Percentiles rank a stretch among this genome's conserved stretches.
Conservation (phyloP, 1,140 invertebrate species). For the Telenomus remus region DNA sequence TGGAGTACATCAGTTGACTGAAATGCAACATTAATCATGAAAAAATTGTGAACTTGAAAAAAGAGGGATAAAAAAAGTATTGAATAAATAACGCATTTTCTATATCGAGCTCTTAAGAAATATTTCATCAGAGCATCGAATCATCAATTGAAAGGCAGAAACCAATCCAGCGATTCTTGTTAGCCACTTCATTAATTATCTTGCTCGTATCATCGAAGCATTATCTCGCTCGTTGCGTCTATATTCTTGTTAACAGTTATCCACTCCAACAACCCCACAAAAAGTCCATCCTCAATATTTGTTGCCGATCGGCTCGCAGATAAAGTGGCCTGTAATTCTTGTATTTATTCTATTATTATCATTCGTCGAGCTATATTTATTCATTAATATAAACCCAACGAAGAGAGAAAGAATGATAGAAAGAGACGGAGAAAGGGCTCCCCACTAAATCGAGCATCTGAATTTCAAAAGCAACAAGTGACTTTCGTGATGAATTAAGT, state of each 20-base stretch:
- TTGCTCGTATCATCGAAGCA: constrained; percentile 13
- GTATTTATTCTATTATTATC: constrained; percentile 21
- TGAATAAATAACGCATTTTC: too few species aligned
- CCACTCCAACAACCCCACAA: constrained; percentile 23
- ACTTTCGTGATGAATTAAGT: constrained; percentile 47
- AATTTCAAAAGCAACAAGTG: constrained; percentile 46
- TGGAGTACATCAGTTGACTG: too few species aligned
- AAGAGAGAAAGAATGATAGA: too few species aligned
- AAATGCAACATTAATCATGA: too few species aligned
- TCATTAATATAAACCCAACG: constrained; percentile 1
- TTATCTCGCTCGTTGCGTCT: constrained; percentile 22
- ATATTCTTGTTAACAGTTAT: constrained; percentile 9
- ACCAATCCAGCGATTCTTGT: background rate
- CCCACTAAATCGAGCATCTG: constrained; percentile 7
- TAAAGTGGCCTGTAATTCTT: constrained; percentile 21
- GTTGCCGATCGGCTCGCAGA: constrained; percentile 15
- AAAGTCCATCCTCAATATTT: constrained; percentile 21
- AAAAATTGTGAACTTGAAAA: too few species aligned
- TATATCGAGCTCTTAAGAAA: background rate
- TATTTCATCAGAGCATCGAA: background rate
- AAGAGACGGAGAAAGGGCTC: background rate
- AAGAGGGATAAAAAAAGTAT: too few species aligned
- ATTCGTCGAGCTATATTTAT: constrained; percentile 21
- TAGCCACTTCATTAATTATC: constrained; percentile 29
- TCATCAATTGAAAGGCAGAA: constrained; percentile 15